These are phyloP conservation scores for Ectobius pallidus DNA, from an alignment of 2,888 invertebrate genomes.

Conservation along the genomic window DNA sequence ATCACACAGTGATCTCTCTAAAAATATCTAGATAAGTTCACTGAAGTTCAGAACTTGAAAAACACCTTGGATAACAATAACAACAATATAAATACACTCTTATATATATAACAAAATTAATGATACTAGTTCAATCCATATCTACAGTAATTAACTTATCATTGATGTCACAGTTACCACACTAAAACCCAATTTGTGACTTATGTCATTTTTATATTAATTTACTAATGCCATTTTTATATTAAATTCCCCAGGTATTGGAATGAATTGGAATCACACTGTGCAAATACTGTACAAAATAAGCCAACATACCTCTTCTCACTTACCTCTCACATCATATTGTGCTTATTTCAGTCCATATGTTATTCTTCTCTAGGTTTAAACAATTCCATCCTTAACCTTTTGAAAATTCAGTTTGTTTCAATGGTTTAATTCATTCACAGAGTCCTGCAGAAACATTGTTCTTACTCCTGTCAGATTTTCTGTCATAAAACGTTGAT, in stretches of 20 bases:
- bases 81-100: too few relatives aligned
- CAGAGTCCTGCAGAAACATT: neutral
- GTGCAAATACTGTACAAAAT: slow-evolving; percentile 12
- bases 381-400: neutral
- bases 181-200: neutral
- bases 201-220: too few relatives aligned
- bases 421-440: neutral
- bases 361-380: neutral
- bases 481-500: neutral
- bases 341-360: neutral
- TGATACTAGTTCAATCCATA: too few relatives aligned
- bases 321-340: neutral
- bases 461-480: neutral
- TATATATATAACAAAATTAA: too few relatives aligned
- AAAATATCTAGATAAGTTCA: too few relatives aligned
- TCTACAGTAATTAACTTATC: too few relatives aligned
- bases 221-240: too few relatives aligned
- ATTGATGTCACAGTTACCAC: slow-evolving; percentile 18
- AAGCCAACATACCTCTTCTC: neutral
- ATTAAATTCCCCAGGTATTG: slow-evolving; percentile 6
- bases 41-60: too few relatives aligned
- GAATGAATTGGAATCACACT: slow-evolving; percentile 13
- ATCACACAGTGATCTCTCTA: too few relatives aligned
- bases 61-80: too few relatives aligned
- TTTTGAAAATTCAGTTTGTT: neutral